Evolutionary conservation across 2,888 invertebrate genomes (phyloP), one percentile per base, ranked within the genome.

Genomic region (Caprella mutica): DNA sequence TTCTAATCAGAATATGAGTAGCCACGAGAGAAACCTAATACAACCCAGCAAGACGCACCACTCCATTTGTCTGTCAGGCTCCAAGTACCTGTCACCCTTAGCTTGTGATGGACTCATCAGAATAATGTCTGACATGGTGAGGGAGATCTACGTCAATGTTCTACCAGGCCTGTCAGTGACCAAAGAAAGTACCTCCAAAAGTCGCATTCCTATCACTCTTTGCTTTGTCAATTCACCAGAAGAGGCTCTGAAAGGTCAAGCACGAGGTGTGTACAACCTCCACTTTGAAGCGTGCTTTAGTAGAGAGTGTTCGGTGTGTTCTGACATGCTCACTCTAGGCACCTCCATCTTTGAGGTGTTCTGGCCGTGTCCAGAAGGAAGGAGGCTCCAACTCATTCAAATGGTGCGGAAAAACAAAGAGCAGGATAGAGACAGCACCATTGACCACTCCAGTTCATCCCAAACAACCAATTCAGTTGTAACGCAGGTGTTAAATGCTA

Each of bases 291-390:
- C 48, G 17, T 48, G 48, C 26, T 27, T 27, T 17, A 48, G 30
- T 29, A 4, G 17, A 12, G 14, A 29, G 2, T 48, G 48, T 21
- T 48, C 48, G 17, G 48, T 48, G 27, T 48, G 48, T 21, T 48
- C 48, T 5, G 48, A 48, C 14, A 48, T 48, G 48, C 19, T 48
- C 30, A 48, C 29, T 30, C 48, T 21, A 9, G 48, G 48, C 48
- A 30, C 48, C 30, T 48, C 48, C 48, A 48, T 30, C 8, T 48
- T 48, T 30, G 48, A 48, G 19, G 48, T 48, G 1, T 48, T 48
- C 30, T 48, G 48, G 48, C 48, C 48, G n/a, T 48, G 48, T 29
- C 48, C 48, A 21, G 48, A 48, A 48, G 48, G 48, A 3, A 27
- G 48, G 12, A 27, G 48, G 19, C 30, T 48, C n/a, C 48, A 48